These are phyloP conservation scores for Bombus soroeensis DNA, from an alignment of 1,140 invertebrate genomes.

Conservation along the genomic window DNA sequence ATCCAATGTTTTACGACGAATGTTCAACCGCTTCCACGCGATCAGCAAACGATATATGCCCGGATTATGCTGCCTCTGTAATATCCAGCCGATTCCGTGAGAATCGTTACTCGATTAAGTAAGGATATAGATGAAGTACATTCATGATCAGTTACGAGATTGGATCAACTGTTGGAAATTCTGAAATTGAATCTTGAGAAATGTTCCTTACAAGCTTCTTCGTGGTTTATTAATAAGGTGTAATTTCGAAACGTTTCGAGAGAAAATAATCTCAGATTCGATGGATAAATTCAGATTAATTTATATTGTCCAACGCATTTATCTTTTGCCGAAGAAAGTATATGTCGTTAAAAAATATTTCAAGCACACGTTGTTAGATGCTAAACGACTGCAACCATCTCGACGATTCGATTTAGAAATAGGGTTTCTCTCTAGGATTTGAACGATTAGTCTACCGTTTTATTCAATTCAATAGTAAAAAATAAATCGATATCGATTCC, in stretches of 20 bases:
- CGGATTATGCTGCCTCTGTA: not conserved
- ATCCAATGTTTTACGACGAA: constrained; percentile 32
- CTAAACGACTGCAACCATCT: too few species aligned
- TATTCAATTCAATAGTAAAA: not conserved
- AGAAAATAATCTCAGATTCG: too few species aligned
- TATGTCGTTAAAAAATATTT: too few species aligned
- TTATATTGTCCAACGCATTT: too few species aligned
- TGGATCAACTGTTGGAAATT: not conserved
- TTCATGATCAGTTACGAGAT: not conserved
- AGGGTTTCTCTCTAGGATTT: too few species aligned
- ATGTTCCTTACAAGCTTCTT: not conserved
- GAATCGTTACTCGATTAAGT: not conserved
- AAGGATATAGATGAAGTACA: not conserved
- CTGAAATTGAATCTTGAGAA: not conserved
- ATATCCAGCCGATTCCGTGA: constrained; percentile 18
- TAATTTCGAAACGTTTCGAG: too few species aligned
- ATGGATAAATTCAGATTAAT: too few species aligned
- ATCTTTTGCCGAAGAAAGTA: too few species aligned
- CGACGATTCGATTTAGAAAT: too few species aligned
- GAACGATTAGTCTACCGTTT: too few species aligned
- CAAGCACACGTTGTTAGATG: too few species aligned
- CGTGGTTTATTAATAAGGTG: not conserved
- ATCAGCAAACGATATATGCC: constrained; percentile 19
- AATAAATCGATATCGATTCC: not conserved
- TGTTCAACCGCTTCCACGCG: constrained; percentile 6